phyloP scores from a whole-genome alignment of 2,113 vertebrate genomes.

The Chrysochloris asiatica region DNA sequence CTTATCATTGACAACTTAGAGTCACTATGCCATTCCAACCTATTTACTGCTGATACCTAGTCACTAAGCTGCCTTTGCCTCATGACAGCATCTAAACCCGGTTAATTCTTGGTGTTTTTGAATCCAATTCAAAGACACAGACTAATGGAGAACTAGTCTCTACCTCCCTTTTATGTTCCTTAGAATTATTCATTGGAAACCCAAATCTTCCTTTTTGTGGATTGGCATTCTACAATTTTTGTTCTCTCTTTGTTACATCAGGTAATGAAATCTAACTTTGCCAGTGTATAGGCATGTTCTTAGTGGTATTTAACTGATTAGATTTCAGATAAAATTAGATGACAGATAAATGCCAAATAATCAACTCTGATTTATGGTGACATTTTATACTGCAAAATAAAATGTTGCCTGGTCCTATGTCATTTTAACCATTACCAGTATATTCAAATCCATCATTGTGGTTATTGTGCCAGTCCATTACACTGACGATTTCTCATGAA shows the following conservation, averaged over 20 bases:
- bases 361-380: neutral
- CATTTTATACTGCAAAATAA: neutral
- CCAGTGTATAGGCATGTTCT: rapidly evolving
- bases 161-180: neutral
- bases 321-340: neutral
- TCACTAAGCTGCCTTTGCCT: neutral
- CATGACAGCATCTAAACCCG: neutral
- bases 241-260: neutral
- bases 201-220: neutral
- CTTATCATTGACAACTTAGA: too few species aligned
- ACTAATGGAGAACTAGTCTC: neutral
- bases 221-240: neutral
- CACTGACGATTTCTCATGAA: neutral
- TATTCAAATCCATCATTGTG: neutral
- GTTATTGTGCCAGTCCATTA: neutral
- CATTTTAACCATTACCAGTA: neutral
- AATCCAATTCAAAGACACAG: neutral
- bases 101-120: neutral
- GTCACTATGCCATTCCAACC: neutral
- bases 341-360: neutral
- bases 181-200: neutral
- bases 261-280: neutral
- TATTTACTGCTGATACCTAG: neutral
- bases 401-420: neutral
- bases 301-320: neutral